Percentiles rank a stretch among this genome's conserved stretches.
phyloP scores from a whole-genome alignment of 2,888 invertebrate species.

The Mythimna ferrago region DNA sequence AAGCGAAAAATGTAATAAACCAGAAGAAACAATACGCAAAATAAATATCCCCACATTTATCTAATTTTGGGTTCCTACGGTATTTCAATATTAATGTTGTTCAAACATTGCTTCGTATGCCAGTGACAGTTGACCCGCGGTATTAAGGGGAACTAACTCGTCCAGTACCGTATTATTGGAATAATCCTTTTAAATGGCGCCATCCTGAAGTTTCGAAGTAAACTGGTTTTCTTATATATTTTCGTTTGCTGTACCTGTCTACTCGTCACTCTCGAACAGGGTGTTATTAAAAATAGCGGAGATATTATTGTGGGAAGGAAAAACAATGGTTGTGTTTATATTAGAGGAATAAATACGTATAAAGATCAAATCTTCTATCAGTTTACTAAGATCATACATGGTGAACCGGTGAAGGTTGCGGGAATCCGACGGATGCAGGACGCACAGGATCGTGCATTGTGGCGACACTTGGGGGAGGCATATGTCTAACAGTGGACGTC shows the following conservation, averaged over 20 bases:
- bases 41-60: conserved; percentile 36
- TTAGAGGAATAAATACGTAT: background rate
- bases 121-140: conserved; percentile 24
- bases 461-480: too few relatives aligned
- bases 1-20: conserved; percentile 46
- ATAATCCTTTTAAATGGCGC: conserved; percentile 3
- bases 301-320: conserved; percentile 16
- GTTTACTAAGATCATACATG: background rate
- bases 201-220: background rate
- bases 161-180: background rate
- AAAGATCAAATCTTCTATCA: background rate
- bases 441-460: too few relatives aligned
- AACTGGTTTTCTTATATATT: conserved; percentile 11
- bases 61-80: conserved; percentile 23
- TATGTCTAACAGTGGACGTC: too few relatives aligned
- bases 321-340: background rate
- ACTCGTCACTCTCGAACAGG: background rate
- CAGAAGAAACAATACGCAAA: conserved; percentile 36
- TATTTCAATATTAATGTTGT: conserved; percentile 52
- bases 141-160: background rate
- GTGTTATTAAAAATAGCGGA: conserved; percentile 53
- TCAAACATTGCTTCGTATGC: conserved; percentile 20
- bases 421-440: too few relatives aligned
- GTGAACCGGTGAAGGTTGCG: too few relatives aligned
- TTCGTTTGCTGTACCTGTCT: conserved; percentile 28